Percentiles rank a stretch among this genome's conserved stretches.
Evolutionary conservation across 37 sponge, comb jelly and placozoan species (phyloP).

Genomic region (Diacarnus erythraeanus): DNA sequence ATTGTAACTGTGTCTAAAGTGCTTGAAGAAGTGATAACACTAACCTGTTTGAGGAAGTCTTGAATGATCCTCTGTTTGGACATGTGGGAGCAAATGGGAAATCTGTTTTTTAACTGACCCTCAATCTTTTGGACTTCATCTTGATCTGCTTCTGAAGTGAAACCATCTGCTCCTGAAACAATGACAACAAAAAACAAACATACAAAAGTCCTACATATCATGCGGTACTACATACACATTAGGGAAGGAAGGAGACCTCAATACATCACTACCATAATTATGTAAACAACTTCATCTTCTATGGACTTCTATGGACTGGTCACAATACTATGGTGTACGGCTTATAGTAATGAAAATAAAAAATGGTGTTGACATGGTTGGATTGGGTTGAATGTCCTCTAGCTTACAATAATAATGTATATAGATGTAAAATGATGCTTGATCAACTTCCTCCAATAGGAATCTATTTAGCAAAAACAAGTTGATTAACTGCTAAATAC

Average conservation of each 20-base stretch:
- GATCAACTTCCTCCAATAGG: too few species aligned
- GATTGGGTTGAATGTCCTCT: too few species aligned
- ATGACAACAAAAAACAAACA: background rate
- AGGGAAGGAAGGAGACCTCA: too few species aligned
- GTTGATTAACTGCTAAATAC: too few species aligned
- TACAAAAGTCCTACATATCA: background rate
- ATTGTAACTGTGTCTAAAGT: background rate
- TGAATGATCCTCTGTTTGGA: conserved; percentile 97
- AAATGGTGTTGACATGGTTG: too few species aligned
- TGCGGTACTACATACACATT: too few species aligned
- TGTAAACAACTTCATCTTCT: too few species aligned
- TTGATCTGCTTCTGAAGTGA: conserved; percentile 88
- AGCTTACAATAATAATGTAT: too few species aligned
- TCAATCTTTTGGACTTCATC: conserved; percentile 92
- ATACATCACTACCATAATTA: too few species aligned
- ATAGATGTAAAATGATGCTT: too few species aligned
- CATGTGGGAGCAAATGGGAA: conserved; percentile 97
- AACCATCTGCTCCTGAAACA: conserved; percentile 96
- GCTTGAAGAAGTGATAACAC: background rate
- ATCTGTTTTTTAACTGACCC: conserved; percentile 90
- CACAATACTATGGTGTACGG: background rate
- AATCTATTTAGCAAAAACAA: too few species aligned
- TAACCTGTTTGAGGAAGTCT: conserved; percentile 91
- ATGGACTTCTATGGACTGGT: background rate
- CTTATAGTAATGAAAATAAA: too few species aligned